A percentile compares a stretch with the other conserved stretches of the same genome.
These are phyloP conservation scores for Ammospiza caudacuta DNA, from an alignment of 2,113 vertebrate species.

Conservation along the genomic window DNA sequence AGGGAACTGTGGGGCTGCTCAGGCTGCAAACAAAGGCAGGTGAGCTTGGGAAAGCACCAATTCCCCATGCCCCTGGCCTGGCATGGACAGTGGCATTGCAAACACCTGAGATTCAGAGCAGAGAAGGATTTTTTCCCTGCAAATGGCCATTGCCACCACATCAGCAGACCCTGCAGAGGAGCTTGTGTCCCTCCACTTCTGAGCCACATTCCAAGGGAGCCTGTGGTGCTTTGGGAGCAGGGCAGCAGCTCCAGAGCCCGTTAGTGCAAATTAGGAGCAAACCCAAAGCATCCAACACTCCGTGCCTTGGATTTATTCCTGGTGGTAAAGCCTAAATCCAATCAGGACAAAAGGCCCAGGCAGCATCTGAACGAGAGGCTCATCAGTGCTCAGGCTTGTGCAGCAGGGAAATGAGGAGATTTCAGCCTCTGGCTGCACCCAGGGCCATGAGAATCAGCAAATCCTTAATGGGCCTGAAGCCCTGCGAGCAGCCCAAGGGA, in stretches of 20 bases:
- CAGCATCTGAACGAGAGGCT: neutral
- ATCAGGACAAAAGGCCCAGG: neutral
- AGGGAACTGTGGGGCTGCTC: neutral
- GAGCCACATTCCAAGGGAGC: accelerated
- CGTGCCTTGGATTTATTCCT: neutral
- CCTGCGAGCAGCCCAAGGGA: neutral
- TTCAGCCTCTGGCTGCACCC: conserved; percentile 68
- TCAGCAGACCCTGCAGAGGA: neutral
- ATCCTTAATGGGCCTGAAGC: conserved; percentile 52
- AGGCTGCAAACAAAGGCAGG: neutral
- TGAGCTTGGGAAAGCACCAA: neutral
- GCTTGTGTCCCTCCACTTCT: neutral
- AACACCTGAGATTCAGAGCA: neutral
- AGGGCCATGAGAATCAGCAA: conserved; percentile 55
- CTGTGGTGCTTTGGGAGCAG: neutral
- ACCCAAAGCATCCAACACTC: neutral
- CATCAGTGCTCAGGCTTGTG: neutral
- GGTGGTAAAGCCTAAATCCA: neutral
- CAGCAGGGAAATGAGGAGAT: conserved; percentile 58
- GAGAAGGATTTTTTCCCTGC: neutral
- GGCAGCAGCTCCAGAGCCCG: neutral
- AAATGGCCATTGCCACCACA: too few relatives aligned
- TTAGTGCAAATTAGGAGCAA: neutral
- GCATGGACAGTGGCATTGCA: neutral
- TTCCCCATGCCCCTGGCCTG: neutral